Evolutionary conservation across 2,888 invertebrate genomes (phyloP).

Genomic region (Congeria kusceri): DNA sequence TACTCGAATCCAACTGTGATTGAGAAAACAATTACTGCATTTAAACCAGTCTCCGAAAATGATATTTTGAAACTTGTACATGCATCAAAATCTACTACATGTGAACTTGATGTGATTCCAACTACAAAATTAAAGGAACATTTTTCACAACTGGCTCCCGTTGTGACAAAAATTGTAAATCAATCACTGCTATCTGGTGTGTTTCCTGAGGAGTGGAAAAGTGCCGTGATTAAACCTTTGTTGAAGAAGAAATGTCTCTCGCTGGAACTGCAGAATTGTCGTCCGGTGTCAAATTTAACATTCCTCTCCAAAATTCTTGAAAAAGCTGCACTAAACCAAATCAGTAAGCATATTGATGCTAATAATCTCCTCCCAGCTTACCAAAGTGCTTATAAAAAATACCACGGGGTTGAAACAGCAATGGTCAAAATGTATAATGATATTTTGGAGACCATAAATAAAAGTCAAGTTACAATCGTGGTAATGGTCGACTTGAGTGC

Average conservation of each 20-base stretch:
- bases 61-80: slow-evolving; percentile 24
- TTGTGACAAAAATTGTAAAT: slow-evolving; percentile 30
- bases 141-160: slow-evolving; percentile 17
- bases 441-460: slow-evolving; percentile 9
- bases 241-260: slow-evolving; percentile 15
- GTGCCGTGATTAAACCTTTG: slow-evolving; percentile 33
- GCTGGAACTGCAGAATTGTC: slow-evolving; percentile 18
- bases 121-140: slow-evolving; percentile 23
- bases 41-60: slow-evolving; percentile 14
- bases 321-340: slow-evolving; percentile 21
- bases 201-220: slow-evolving; percentile 19
- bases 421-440: slow-evolving; percentile 36
- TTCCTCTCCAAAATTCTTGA: slow-evolving; percentile 24
- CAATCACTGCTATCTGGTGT: slow-evolving; percentile 17
- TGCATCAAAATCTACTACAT: slow-evolving; percentile 27
- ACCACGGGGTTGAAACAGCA: slow-evolving; percentile 26
- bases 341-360: slow-evolving; percentile 16
- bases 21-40: slow-evolving; percentile 9
- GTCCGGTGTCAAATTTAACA: slow-evolving; percentile 26
- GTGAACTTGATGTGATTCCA: slow-evolving; percentile 37
- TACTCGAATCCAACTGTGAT: not conserved
- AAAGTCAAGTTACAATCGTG: slow-evolving; percentile 17
- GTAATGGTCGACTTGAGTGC: slow-evolving; percentile 7
- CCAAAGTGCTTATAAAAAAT: slow-evolving; percentile 22
- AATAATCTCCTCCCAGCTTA: slow-evolving; percentile 15